Evolutionary conservation across 2,888 invertebrate species (phyloP).

Genomic region (Nineta flava): DNA sequence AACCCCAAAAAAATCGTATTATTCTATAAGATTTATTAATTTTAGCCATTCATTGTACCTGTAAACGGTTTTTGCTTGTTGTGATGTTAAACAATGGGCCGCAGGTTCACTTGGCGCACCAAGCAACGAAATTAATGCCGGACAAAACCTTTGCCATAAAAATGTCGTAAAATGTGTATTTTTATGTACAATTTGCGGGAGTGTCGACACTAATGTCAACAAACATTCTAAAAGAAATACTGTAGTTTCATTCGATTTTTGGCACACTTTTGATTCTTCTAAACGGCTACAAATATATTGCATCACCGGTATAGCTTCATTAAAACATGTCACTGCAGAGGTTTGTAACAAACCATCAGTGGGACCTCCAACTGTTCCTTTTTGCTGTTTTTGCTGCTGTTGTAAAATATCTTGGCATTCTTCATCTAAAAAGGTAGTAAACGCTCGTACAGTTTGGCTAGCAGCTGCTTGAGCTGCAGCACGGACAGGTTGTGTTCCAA

Average conservation of each 20-base stretch:
- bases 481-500: constrained; percentile 61
- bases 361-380: constrained; percentile 32
- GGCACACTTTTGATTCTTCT: constrained; percentile 62
- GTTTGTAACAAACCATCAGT: constrained; percentile 36
- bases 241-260: constrained; percentile 45
- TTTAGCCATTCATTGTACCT: constrained; percentile 33
- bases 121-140: constrained; percentile 70
- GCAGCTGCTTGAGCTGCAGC: constrained; percentile 83
- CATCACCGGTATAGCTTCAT: constrained; percentile 79
- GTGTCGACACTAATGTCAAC: constrained; percentile 64
- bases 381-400: constrained; percentile 29
- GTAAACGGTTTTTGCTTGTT: constrained; percentile 81
- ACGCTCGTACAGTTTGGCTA: constrained; percentile 73
- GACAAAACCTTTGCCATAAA: constrained; percentile 86
- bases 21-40: not conserved
- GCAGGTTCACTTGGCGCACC: constrained; percentile 74
- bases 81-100: constrained; percentile 61
- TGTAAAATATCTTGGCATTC: constrained; percentile 56
- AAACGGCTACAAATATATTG: constrained; percentile 77
- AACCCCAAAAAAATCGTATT: constrained; percentile 8
- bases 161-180: constrained; percentile 78
- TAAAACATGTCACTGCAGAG: constrained; percentile 69
- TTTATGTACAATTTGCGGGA: constrained; percentile 67
- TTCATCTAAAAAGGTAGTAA: constrained; percentile 51
- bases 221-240: constrained; percentile 77